These are phyloP conservation scores for Thereva nobilitata DNA, from an alignment of 2,888 invertebrate species.

Conservation along the genomic window DNA sequence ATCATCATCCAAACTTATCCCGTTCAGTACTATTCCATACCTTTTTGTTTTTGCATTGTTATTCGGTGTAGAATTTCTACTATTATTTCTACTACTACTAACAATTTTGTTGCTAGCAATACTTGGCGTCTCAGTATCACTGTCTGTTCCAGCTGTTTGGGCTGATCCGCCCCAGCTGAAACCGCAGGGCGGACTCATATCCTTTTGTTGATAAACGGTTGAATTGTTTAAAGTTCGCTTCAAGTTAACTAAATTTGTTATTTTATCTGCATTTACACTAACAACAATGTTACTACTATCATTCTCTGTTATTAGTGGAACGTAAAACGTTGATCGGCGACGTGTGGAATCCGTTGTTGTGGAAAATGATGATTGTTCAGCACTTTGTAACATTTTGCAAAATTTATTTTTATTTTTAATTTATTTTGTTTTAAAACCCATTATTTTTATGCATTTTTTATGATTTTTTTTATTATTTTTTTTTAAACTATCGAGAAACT, in stretches of 20 bases:
- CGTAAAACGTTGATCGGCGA: slow-evolving; percentile 76
- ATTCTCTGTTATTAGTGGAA: slow-evolving; percentile 63
- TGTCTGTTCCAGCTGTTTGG: slow-evolving; percentile 6
- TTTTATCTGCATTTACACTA: slow-evolving; percentile 20
- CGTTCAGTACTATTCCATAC: slow-evolving; percentile 56
- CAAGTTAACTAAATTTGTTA: slow-evolving; percentile 24
- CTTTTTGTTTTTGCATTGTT: slow-evolving; percentile 49
- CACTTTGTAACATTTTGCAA: slow-evolving; percentile 49
- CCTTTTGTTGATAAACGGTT: slow-evolving; percentile 14
- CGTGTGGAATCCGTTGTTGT: slow-evolving; percentile 50
- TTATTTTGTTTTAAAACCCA: not conserved
- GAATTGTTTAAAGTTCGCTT: slow-evolving; percentile 22
- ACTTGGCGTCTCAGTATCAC: slow-evolving; percentile 2
- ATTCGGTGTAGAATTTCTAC: slow-evolving; percentile 41
- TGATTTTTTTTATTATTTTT: not conserved
- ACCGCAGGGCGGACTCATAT: slow-evolving; percentile 50
- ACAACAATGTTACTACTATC: slow-evolving; percentile 36
- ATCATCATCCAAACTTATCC: slow-evolving; percentile 50
- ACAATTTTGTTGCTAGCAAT: not conserved
- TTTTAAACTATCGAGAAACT: not conserved
- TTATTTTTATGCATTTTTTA: not conserved
- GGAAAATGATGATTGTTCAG: slow-evolving; percentile 42
- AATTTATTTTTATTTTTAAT: slow-evolving; percentile 6
- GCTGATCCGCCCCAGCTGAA: slow-evolving; percentile 53
- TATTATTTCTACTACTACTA: slow-evolving; percentile 10